Conservation (phyloP, 2,113 vertebrate genomes). For the Zosterops borbonicus region DNA sequence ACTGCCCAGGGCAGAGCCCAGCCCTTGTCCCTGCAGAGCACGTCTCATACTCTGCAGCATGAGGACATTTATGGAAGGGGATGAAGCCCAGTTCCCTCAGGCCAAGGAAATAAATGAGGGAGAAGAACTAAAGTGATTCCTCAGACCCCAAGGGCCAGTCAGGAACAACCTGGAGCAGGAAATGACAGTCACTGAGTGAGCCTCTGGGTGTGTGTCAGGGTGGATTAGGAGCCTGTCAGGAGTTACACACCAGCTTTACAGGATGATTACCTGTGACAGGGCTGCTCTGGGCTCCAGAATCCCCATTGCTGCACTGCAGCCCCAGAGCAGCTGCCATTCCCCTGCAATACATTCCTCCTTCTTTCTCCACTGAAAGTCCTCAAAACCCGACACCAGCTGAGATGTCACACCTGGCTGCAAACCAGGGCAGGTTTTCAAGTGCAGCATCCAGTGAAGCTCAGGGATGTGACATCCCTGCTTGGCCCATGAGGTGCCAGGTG, state of each 20-base stretch:
- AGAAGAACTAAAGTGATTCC: neutral
- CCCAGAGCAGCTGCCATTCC: neutral
- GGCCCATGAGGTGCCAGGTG: neutral
- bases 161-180: slow-evolving; percentile 12
- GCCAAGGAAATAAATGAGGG: slow-evolving; percentile 18
- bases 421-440: neutral
- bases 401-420: rapidly evolving
- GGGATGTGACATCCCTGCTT: neutral
- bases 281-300: neutral
- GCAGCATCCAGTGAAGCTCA: neutral
- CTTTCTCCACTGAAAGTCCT: neutral
- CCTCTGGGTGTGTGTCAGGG: neutral
- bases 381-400: neutral
- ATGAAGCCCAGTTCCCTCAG: neutral
- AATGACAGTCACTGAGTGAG: slow-evolving; percentile 17
- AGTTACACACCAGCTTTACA: neutral
- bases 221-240: slow-evolving; percentile 6
- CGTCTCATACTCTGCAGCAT: rapidly evolving
- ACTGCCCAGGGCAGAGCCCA: neutral
- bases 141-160: neutral
- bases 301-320: neutral
- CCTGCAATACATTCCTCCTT: neutral
- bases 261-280: neutral
- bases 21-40: rapidly evolving
- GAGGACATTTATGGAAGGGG: neutral